Conservation (phyloP, 2,113 vertebrate species). For the Periophthalmus modestus region DNA sequence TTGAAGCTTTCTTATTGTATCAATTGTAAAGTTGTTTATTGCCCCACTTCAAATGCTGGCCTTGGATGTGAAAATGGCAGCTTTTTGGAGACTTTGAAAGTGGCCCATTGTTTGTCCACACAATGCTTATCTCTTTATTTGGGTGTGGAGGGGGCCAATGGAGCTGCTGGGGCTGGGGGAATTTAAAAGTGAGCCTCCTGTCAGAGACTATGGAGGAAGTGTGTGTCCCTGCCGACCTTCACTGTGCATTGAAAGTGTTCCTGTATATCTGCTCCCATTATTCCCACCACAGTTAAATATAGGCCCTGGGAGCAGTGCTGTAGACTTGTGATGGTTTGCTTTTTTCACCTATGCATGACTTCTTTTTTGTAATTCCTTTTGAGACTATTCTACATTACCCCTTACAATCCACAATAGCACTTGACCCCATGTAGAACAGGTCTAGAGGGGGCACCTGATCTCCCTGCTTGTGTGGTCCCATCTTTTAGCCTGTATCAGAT, state of each 20-base stretch:
- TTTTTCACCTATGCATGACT: constrained; percentile 44
- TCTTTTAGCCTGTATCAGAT: constrained; percentile 53
- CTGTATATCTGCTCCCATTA: constrained; percentile 69
- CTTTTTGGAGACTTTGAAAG: constrained; percentile 70
- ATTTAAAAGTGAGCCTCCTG: constrained; percentile 42
- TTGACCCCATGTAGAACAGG: constrained; percentile 36
- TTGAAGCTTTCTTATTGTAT: constrained; percentile 23
- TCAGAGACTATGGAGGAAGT: constrained; percentile 76
- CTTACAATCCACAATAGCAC: constrained; percentile 40
- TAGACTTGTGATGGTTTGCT: constrained; percentile 34
- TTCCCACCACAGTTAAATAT: constrained; percentile 83
- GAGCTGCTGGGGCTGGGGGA: constrained; percentile 38
- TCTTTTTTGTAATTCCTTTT: constrained; percentile 66
- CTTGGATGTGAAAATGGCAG: constrained; percentile 65
- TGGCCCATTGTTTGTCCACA: constrained; percentile 80
- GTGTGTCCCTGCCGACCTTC: constrained; percentile 77
- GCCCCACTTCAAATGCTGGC: constrained; percentile 60
- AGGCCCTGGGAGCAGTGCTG: constrained; percentile 73
- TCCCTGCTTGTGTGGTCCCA: constrained; percentile 65
- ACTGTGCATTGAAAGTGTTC: constrained; percentile 81
- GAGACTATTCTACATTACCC: constrained; percentile 61
- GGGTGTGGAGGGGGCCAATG: constrained; percentile 47
- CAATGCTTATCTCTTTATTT: constrained; percentile 81
- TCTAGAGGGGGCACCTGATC: constrained; percentile 50
- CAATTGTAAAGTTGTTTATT: constrained; percentile 53